Conservation (phyloP, 2,888 invertebrate genomes). For the Clanis bilineata region DNA sequence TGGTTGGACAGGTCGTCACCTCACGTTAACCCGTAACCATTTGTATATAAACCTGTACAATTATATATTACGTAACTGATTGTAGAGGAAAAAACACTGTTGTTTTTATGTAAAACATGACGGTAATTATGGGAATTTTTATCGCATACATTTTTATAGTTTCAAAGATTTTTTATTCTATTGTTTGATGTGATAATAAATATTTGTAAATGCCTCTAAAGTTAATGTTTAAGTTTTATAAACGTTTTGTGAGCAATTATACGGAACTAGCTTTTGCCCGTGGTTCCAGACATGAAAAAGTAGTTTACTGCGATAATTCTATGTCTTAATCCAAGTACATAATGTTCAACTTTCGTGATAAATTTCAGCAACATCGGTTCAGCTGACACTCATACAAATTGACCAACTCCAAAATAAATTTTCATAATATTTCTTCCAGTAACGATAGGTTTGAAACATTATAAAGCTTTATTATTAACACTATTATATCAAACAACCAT, state of each 20-base stretch:
- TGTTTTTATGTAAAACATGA: background rate
- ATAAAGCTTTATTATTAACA: no score
- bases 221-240: slow-evolving; percentile 12
- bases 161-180: background rate
- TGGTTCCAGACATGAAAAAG: no score
- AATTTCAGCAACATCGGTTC: no score
- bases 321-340: no score
- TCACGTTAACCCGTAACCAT: slow-evolving; percentile 1
- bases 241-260: background rate
- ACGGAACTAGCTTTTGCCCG: no score
- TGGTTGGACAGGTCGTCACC: slow-evolving; percentile 8
- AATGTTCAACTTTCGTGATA: no score
- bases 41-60: slow-evolving; percentile 1
- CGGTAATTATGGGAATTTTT: slow-evolving; percentile 5
- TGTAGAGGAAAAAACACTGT: slow-evolving; percentile 3
- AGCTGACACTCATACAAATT: no score
- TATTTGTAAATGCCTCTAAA: slow-evolving; percentile 20
- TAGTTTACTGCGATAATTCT: no score
- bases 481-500: no score
- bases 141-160: background rate
- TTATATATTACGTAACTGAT: slow-evolving; percentile 6
- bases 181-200: background rate
- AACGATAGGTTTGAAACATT: no score
- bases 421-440: no score
- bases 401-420: no score